A percentile compares a stretch with the other conserved stretches of the same genome.
Conservation (phyloP, 2,797 vertebrate species). For the Denticeps clupeoides region DNA sequence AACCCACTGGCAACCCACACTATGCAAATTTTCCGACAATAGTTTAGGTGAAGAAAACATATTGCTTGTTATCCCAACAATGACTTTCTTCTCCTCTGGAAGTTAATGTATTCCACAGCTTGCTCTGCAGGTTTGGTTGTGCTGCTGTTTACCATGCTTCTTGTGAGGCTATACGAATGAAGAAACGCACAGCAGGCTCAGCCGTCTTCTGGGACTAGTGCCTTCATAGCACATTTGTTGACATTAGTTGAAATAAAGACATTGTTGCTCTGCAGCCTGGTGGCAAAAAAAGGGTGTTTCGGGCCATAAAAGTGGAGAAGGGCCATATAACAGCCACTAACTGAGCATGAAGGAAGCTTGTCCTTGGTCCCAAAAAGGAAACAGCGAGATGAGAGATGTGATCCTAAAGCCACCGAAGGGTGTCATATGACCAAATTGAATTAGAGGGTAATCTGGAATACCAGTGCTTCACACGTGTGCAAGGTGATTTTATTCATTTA, state of each 20-base stretch:
- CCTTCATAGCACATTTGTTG: conserved; percentile 21
- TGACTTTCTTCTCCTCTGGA: conserved; percentile 19
- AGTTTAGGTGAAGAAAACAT: conserved; percentile 39
- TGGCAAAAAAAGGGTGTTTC: conserved; percentile 16
- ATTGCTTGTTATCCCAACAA: conserved; percentile 34
- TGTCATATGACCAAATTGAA: conserved; percentile 65
- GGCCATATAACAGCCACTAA: conserved; percentile 31
- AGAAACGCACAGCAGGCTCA: not conserved
- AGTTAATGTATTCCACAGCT: conserved; percentile 30
- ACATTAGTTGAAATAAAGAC: conserved; percentile 31
- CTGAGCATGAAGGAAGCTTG: conserved; percentile 43
- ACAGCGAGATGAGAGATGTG: conserved; percentile 26
- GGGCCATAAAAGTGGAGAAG: conserved; percentile 30
- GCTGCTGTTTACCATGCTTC: conserved; percentile 25
- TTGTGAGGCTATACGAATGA: conserved; percentile 7
- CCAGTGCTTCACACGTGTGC: conserved; percentile 64
- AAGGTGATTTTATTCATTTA: conserved; percentile 61
- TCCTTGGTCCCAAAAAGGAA: conserved; percentile 4
- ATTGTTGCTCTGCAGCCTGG: conserved; percentile 15
- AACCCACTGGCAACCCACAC: conserved; percentile 30
- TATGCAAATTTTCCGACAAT: conserved; percentile 45
- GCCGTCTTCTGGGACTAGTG: conserved; percentile 18
- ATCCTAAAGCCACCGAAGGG: conserved; percentile 54
- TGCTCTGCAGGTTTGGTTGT: conserved; percentile 26
- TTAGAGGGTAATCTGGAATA: conserved; percentile 67